Evolutionary conservation across 2,888 invertebrate genomes (phyloP), one percentile per base, ranked within the genome.

Genomic region (Pachliopta kotzebuea): DNA sequence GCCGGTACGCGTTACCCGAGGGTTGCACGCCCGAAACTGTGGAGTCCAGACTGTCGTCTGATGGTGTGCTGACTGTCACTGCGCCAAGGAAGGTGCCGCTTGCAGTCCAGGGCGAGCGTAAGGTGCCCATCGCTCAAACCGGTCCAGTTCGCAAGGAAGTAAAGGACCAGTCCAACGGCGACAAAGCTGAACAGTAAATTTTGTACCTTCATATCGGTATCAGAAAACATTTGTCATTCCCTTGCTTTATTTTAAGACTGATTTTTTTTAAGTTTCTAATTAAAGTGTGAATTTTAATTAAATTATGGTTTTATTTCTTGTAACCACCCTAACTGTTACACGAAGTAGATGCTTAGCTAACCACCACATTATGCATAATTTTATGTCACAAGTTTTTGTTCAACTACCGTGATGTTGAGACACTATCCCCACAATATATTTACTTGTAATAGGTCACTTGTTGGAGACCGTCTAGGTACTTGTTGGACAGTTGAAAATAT

Each of bases 1-100:
- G 97, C 0, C 94, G 95, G 57, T 97, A 96, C 76, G 86, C 94
- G n/a, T 79, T 97, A 66, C 96, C 97, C 0, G 93, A 95, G 70
- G 95, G 94, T 1, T 95, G 95, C 67, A 93, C 94, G 68, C 89
- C 95, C 0, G 94, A 94, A 59, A 91, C 93, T 18, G 94, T 97
- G 0, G 93, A 93, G 56, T 96, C 96, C 0, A 93, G 92, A 54
- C 84, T 97, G 37, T 96, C 96, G 8, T 94, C 95, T 0, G 96
- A 96, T 76, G 96, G 96, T 11, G 93, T 96, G 29, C 80, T 96
- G 59, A 94, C 94, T 0, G 93, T 96, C 23, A 94, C 93, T 17
- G 95, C 95, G 18, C 95, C 95, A 4, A 78, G 76, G 71, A 78
- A 77, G 72, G 80, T 83, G 60, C 85, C 87, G 0, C 76, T 65